Conservation (phyloP, 2,888 invertebrate species). For the Acanthopleura granulata region DNA sequence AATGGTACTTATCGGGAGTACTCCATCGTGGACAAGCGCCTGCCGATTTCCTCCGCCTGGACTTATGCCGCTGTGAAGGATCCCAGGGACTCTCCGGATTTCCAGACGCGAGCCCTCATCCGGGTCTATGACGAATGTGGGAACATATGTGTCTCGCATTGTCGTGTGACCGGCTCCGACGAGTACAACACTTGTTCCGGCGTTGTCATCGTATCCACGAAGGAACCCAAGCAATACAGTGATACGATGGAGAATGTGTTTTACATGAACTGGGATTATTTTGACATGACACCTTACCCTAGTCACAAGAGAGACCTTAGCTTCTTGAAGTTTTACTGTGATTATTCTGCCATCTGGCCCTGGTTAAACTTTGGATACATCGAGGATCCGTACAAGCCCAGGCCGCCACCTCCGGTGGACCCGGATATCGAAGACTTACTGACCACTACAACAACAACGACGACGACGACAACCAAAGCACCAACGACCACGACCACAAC, state of each 20-base stretch:
- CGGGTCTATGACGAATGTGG: slow-evolving; percentile 57
- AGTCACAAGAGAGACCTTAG: slow-evolving; percentile 43
- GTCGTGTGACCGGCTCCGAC: slow-evolving; percentile 35
- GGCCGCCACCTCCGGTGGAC: not conserved
- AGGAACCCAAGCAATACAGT: slow-evolving; percentile 45
- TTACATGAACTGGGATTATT: slow-evolving; percentile 29
- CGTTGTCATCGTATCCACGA: slow-evolving; percentile 42
- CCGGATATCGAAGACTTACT: slow-evolving; percentile 12
- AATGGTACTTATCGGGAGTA: slow-evolving; percentile 56
- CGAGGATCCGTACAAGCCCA: not conserved
- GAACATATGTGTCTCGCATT: slow-evolving; percentile 52
- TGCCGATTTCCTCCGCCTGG: slow-evolving; percentile 50
- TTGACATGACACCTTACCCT: slow-evolving; percentile 36
- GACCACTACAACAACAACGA: not conserved
- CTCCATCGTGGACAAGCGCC: slow-evolving; percentile 50
- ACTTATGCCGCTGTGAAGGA: slow-evolving; percentile 56
- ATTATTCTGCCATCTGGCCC: slow-evolving; percentile 38
- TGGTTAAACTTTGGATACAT: slow-evolving; percentile 9
- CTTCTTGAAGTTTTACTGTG: slow-evolving; percentile 56
- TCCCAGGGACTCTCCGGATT: slow-evolving; percentile 34
- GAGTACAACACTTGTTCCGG: slow-evolving; percentile 49
- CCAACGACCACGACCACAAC: slow-evolving; percentile 12
- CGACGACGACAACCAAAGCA: slow-evolving; percentile 1
- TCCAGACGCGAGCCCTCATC: slow-evolving; percentile 36
- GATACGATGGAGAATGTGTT: slow-evolving; percentile 47